Evolutionary conservation across 2,113 vertebrate genomes (phyloP).

Genomic region (Channa maculata): DNA sequence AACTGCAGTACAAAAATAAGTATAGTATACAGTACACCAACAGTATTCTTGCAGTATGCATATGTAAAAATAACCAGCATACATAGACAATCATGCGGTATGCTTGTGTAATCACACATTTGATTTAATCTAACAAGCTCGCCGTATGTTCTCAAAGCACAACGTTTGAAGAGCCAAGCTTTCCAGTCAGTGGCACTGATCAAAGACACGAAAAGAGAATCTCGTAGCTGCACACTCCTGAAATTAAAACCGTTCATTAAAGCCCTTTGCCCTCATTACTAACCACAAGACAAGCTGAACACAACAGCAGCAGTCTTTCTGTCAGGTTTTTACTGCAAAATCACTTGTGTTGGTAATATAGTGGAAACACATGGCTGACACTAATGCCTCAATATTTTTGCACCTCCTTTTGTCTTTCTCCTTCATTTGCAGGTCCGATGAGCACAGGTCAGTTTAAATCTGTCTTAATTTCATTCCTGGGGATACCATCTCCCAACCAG

Average conservation of each 20-base stretch:
- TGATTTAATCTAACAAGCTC: slow-evolving; percentile 18
- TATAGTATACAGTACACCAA: too few species aligned
- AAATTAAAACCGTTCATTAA: slow-evolving; percentile 52
- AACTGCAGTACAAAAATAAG: not conserved
- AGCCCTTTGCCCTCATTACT: slow-evolving; percentile 42
- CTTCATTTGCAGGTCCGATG: slow-evolving; percentile 50
- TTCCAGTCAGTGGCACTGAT: slow-evolving; percentile 37
- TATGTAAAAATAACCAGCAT: too few species aligned
- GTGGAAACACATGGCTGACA: not conserved
- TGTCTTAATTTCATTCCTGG: slow-evolving; percentile 18
- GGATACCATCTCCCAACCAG: slow-evolving; percentile 3
- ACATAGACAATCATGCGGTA: not conserved
- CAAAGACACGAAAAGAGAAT: slow-evolving; percentile 51
- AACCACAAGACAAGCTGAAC: slow-evolving; percentile 24
- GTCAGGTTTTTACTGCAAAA: not conserved
- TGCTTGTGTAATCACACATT: not conserved
- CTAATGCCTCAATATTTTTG: slow-evolving; percentile 10
- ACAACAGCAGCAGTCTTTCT: not conserved
- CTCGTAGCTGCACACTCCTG: slow-evolving; percentile 17
- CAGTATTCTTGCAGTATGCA: not conserved
- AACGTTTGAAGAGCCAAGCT: not conserved
- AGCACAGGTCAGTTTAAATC: slow-evolving; percentile 30
- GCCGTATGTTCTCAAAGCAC: not conserved
- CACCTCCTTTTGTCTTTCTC: not conserved
- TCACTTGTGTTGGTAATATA: not conserved